phyloP scores from a whole-genome alignment of 2,888 invertebrate genomes.

The Drosophila picticornis region DNA sequence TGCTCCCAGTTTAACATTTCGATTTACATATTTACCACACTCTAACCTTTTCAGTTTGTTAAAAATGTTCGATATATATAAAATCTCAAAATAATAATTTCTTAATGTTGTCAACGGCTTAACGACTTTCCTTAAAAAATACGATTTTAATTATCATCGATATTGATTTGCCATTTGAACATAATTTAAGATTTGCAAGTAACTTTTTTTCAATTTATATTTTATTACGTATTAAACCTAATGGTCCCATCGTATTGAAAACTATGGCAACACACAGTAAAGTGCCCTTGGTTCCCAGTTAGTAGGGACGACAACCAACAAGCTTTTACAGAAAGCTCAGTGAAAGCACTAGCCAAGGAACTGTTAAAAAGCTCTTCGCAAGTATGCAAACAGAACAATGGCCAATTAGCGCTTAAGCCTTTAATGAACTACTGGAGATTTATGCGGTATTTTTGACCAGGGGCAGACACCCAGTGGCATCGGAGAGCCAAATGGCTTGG shows the following conservation, averaged over 20 bases:
- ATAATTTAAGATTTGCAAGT: neutral
- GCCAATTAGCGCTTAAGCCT: conserved; percentile 41
- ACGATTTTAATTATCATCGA: neutral
- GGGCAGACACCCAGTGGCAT: conserved; percentile 1
- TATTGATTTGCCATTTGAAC: neutral
- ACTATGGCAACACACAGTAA: conserved; percentile 8
- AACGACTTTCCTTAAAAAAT: neutral
- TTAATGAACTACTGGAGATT: conserved; percentile 51
- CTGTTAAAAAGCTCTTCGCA: conserved; percentile 19
- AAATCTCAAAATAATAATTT: neutral
- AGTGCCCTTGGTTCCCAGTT: neutral
- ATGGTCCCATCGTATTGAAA: neutral
- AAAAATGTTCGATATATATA: neutral
- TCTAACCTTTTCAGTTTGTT: too few relatives aligned
- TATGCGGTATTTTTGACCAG: conserved; percentile 39
- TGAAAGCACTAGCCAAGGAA: neutral
- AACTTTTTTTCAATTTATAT: neutral
- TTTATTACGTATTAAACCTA: neutral
- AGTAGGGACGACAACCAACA: conserved; percentile 42
- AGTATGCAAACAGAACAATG: neutral
- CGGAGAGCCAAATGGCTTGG: conserved; percentile 12
- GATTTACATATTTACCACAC: neutral
- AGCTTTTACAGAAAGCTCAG: conserved; percentile 19
- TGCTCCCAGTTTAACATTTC: neutral
- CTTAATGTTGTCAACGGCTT: neutral